Evolutionary conservation across 2,113 vertebrate genomes (phyloP), one percentile per base, ranked within the genome.

Genomic region (Stercorarius parasiticus): DNA sequence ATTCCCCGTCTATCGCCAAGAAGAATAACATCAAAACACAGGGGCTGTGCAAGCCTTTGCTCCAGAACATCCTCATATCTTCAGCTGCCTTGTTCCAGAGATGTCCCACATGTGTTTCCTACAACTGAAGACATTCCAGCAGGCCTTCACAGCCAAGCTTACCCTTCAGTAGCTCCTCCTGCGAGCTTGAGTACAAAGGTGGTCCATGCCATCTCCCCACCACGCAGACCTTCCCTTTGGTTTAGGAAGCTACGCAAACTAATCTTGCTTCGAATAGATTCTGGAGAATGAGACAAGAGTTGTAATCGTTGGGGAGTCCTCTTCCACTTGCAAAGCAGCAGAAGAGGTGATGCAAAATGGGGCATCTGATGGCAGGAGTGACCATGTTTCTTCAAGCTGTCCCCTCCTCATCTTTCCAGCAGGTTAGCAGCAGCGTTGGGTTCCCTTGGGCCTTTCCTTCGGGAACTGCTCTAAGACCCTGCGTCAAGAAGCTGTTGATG

Each of bases 141-240:
- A 62, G 45, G 10, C 6, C 55, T 61, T 22, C 19, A 10, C 45
- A 72, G 53, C 13, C 38, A 66, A 47, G 6, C 10, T 21, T 10
- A 20, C 1, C 30, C 36, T 38, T 15, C 40, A 38, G 40, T 21
- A 40, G 0, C 58, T 61, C 7, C 67, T 27, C 13, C 27, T 17
- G 25, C 3, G 1, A 86, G 50, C 20, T 3, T 5, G 34, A 22
- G 27, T 3, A 5, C 32, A 12, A 47, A 65, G 21, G 0, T 1
- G 13, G 4, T 42, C 40, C 5, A 3, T 2, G 3, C 27, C 64
- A 66, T 13, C 8, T 4, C 7, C 38, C 13, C 12, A 26, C 34
- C n/a, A 2, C 0, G 1, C 7, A 3, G 0, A 36, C 36, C 36
- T 42, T 61, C 52, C 59, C 36, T 40, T 25, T 29, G 13, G 3